phyloP scores from a whole-genome alignment of 1,140 invertebrate genomes.

The Hyposmocoma kahamanoa region DNA sequence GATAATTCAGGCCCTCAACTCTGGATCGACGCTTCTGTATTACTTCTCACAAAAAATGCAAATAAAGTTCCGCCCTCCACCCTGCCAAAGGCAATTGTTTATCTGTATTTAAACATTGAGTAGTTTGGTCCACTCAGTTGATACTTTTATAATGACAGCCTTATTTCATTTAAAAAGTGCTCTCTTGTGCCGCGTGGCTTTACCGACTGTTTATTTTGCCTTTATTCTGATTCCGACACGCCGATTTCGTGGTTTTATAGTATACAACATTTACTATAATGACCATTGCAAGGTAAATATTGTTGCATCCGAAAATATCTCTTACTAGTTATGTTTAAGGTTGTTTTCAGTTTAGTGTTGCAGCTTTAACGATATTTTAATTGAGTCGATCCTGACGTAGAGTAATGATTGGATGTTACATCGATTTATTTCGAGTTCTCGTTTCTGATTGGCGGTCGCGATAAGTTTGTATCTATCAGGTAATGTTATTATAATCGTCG shows the following conservation, averaged over 20 bases:
- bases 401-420: constrained; percentile 73
- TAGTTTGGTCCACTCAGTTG: constrained; percentile 12
- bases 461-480: constrained; percentile 68
- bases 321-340: constrained; percentile 34
- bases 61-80: background rate
- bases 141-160: constrained; percentile 46
- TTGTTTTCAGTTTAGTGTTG: constrained; percentile 41
- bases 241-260: constrained; percentile 70
- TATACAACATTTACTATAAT: constrained; percentile 70
- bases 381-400: constrained; percentile 70
- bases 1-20: too few species aligned
- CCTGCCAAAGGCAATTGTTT: background rate
- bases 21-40: too few species aligned
- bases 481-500: constrained; percentile 64
- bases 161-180: constrained; percentile 49
- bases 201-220: constrained; percentile 67
- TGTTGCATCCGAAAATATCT: constrained; percentile 23
- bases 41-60: too few species aligned
- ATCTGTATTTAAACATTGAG: background rate
- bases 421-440: constrained; percentile 72
- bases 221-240: constrained; percentile 68
- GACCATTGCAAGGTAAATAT: constrained; percentile 58
- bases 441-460: constrained; percentile 69
- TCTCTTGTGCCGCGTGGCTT: constrained; percentile 32
- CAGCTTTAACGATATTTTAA: constrained; percentile 72